A percentile compares a stretch with the other conserved stretches of the same genome.
Evolutionary conservation across 2,797 vertebrate species (phyloP).

Genomic region (Enteromius anoplus): DNA sequence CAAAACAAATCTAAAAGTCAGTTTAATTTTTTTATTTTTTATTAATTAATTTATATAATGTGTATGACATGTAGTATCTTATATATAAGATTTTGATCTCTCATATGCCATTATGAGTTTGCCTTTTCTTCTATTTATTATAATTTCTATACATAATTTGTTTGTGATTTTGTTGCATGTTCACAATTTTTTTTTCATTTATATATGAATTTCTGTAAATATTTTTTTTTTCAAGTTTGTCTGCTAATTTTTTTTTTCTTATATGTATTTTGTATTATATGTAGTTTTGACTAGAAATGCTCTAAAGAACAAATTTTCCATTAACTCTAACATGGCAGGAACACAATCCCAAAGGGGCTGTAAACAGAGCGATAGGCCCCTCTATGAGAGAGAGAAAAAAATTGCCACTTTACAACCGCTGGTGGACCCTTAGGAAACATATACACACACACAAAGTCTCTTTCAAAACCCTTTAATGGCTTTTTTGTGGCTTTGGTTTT

Average conservation of each 20-base stretch:
- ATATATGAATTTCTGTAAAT: no score
- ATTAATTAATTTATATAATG: background rate
- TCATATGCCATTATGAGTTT: background rate
- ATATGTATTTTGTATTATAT: background rate
- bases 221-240: no score
- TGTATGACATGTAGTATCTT: background rate
- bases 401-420: slow-evolving; percentile 16
- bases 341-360: background rate
- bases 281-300: background rate
- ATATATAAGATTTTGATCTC: background rate
- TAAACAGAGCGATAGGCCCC: slow-evolving; percentile 25
- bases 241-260: no score
- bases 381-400: background rate
- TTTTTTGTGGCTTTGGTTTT: background rate
- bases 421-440: slow-evolving; percentile 4
- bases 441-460: background rate
- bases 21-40: no score
- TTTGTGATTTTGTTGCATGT: background rate
- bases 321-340: slow-evolving; percentile 1
- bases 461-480: background rate
- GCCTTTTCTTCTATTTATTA: background rate
- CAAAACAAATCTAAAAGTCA: background rate
- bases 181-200: no score
- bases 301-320: slow-evolving; percentile 15
- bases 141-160: background rate